These are phyloP conservation scores for Potorous gilbertii DNA, from an alignment of 2,797 vertebrate genomes.

Conservation along the genomic window DNA sequence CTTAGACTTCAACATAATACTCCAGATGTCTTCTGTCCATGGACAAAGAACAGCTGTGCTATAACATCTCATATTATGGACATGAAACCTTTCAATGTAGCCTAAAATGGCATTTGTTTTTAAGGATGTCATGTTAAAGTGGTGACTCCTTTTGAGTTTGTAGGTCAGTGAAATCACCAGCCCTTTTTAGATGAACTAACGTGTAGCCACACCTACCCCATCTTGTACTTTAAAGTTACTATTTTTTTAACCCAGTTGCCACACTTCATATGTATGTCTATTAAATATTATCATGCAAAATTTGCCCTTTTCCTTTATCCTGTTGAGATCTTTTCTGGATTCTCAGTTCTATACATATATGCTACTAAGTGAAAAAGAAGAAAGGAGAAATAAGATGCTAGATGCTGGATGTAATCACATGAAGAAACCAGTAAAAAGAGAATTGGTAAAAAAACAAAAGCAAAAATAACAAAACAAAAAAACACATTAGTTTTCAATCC, in stretches of 20 bases:
- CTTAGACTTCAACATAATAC: not conserved
- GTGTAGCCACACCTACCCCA: not conserved
- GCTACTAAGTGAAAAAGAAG: not conserved
- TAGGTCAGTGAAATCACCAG: not conserved
- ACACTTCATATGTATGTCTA: not conserved
- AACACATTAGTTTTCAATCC: not conserved
- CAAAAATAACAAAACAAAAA: too few species aligned
- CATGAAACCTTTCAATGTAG: not conserved
- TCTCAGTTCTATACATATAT: not conserved
- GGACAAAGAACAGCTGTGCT: not conserved
- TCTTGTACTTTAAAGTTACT: not conserved
- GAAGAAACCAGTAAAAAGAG: not conserved
- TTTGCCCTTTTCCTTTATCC: not conserved
- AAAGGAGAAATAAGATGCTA: not conserved
- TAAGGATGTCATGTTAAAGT: not conserved
- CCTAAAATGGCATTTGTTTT: not conserved
- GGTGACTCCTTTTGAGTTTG: not conserved
- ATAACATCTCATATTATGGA: not conserved
- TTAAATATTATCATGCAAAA: not conserved
- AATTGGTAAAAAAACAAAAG: not conserved
- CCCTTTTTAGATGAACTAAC: not conserved
- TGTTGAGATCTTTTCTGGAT: not conserved
- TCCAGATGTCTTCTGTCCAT: not conserved
- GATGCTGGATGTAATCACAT: not conserved
- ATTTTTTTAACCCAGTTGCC: not conserved